phyloP scores from a whole-genome alignment of 2,113 vertebrate genomes.

The Ursus arctos region DNA sequence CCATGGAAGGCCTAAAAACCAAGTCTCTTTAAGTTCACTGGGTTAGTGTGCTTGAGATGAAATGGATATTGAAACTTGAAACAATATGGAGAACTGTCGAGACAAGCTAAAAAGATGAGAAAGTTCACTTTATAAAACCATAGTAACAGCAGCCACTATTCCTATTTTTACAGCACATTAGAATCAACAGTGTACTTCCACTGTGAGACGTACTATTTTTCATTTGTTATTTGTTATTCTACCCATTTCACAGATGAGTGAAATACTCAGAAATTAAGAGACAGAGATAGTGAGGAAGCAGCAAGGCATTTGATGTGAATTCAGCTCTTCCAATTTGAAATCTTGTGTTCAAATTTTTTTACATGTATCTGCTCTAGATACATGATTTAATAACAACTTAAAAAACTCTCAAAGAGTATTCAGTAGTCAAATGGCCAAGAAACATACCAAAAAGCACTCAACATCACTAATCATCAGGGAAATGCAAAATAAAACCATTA shows the following conservation, averaged over 20 bases:
- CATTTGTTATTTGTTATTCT: neutral
- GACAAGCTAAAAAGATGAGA: neutral
- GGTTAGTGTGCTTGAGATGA: neutral
- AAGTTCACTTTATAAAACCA: neutral
- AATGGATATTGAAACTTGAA: neutral
- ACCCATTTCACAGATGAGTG: neutral
- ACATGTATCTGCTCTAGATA: neutral
- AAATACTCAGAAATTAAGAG: constrained; percentile 11
- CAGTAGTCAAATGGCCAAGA: neutral
- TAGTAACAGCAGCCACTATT: neutral
- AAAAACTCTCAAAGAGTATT: neutral
- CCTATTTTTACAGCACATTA: neutral
- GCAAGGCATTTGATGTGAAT: neutral
- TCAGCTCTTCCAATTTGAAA: neutral
- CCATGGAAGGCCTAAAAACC: neutral
- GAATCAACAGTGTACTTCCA: neutral
- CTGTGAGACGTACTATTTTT: neutral
- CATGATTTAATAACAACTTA: neutral
- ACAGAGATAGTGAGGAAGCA: neutral
- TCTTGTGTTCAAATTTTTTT: neutral
- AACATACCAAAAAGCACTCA: neutral
- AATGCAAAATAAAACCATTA: neutral
- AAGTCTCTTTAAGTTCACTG: neutral
- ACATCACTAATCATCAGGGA: neutral
- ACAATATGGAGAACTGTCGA: neutral